Percentiles rank a stretch among this genome's conserved stretches.
These are phyloP conservation scores for Argynnis bischoffii DNA, from an alignment of 2,888 invertebrate genomes.

Conservation along the genomic window DNA sequence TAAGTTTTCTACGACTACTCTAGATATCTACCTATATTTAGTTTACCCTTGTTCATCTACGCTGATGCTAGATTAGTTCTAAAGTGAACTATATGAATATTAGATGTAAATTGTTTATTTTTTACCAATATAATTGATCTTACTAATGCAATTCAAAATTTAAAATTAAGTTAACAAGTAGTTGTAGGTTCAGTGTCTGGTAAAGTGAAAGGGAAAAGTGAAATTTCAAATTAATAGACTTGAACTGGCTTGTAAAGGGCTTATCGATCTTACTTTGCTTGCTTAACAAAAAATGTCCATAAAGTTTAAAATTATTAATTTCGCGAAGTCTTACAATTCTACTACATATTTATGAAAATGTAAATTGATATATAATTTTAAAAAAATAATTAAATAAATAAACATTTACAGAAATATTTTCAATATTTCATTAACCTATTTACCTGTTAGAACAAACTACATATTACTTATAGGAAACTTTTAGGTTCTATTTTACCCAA, in stretches of 20 bases:
- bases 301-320: background rate
- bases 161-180: background rate
- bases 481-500: no score
- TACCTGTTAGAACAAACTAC: no score
- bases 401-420: conserved; percentile 24
- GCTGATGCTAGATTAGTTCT: conserved; percentile 65
- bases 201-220: conserved; percentile 29
- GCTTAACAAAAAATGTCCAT: background rate
- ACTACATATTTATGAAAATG: no score
- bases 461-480: no score
- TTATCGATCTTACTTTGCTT: background rate
- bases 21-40: conserved; percentile 59
- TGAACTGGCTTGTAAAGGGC: conserved; percentile 22
- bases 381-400: background rate
- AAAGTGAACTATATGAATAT: conserved; percentile 43
- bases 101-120: background rate
- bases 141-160: background rate
- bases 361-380: background rate
- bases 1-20: conserved; percentile 71
- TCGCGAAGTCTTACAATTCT: background rate
- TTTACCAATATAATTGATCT: background rate
- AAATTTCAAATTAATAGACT: conserved; percentile 26
- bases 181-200: conserved; percentile 5
- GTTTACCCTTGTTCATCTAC: conserved; percentile 62
- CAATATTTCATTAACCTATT: conserved; percentile 12